These are phyloP conservation scores for Mormyrops boulengeri DNA, from an alignment of 2,797 vertebrate species.

Conservation along the genomic window DNA sequence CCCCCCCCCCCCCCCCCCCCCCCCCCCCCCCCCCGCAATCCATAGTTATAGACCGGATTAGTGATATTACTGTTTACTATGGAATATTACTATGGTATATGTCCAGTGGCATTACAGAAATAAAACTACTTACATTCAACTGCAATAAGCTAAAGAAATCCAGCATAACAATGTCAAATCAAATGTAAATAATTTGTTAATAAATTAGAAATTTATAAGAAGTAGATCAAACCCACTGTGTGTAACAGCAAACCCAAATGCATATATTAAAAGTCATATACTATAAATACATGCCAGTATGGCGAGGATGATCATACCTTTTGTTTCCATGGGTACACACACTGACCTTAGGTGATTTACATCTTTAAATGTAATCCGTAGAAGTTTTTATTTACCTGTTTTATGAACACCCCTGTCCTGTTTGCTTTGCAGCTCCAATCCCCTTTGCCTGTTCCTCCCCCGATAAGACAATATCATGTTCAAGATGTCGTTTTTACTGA, in stretches of 20 bases:
- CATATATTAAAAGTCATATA: neutral
- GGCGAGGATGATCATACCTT: neutral
- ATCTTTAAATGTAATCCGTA: neutral
- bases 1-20: too few relatives aligned
- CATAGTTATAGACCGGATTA: neutral
- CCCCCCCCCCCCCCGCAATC: too few relatives aligned
- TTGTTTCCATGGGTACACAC: neutral
- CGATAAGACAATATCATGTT: constrained; percentile 39
- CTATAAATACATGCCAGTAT: neutral
- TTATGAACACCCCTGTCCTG: neutral
- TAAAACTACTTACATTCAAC: neutral
- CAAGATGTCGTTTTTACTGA: constrained; percentile 38
- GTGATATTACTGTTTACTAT: neutral
- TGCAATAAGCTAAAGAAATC: neutral
- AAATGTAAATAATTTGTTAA: neutral
- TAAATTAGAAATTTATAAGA: neutral
- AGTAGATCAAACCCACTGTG: neutral
- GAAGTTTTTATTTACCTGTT: neutral
- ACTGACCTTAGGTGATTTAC: neutral
- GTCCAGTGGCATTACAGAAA: neutral
- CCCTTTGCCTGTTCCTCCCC: constrained; percentile 26
- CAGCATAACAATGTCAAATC: neutral
- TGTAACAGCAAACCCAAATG: neutral
- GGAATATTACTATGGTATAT: neutral
- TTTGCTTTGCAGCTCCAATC: neutral